Evolutionary conservation across 35 echinoderm and acorn worm genomes (phyloP).

Genomic region (Lytechinus pictus): DNA sequence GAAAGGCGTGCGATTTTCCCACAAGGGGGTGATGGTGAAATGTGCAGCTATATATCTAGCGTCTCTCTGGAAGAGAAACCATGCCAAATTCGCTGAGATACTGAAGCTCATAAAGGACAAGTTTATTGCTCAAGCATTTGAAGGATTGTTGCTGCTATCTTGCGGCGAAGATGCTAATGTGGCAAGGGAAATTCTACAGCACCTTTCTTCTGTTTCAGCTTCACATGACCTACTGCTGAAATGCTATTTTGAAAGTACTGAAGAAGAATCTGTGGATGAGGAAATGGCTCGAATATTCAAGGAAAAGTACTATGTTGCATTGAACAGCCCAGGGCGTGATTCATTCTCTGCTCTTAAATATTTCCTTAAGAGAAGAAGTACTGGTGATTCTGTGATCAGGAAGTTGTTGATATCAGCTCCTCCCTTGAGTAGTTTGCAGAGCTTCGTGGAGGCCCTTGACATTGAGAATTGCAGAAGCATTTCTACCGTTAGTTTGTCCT

Average conservation of each 20-base stretch:
- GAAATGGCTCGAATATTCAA: slow-evolving; percentile 29
- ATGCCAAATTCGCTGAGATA: slow-evolving; percentile 16
- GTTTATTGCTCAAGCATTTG: not conserved
- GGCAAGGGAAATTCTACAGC: not conserved
- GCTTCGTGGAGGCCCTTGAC: slow-evolving; percentile 6
- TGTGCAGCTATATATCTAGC: slow-evolving; percentile 39
- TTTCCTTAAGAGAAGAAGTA: not conserved
- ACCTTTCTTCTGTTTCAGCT: slow-evolving; percentile 8
- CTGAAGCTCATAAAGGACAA: slow-evolving; percentile 13
- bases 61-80: slow-evolving; percentile 24
- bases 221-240: slow-evolving; percentile 30
- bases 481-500: not conserved
- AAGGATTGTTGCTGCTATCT: not conserved
- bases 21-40: not conserved
- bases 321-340: not conserved
- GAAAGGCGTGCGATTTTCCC: not conserved
- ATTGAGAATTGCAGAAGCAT: not conserved
- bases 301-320: slow-evolving; percentile 14
- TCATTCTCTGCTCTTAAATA: not conserved
- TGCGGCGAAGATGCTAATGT: slow-evolving; percentile 51
- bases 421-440: not conserved
- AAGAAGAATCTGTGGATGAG: slow-evolving; percentile 12
- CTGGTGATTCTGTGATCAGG: not conserved
- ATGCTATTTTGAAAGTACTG: slow-evolving; percentile 27
- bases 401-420: not conserved